Base-by-base conservation (phyloP, 2,888 invertebrate genomes). In the Formica aserva region DNA sequence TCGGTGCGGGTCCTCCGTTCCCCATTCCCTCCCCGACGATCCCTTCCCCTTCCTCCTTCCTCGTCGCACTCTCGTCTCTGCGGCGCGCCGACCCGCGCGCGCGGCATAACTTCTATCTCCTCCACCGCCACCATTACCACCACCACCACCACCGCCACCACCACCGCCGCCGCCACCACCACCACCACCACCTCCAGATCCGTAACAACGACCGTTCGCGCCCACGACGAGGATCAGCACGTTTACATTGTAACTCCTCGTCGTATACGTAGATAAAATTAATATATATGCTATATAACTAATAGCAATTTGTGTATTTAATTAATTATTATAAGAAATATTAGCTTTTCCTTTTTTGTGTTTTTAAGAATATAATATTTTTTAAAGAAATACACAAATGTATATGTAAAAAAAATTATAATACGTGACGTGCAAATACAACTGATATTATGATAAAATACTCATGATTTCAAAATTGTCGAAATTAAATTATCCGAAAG, bases 1-100 rank as follows among this genome's bases (percentile, higher is more conserved):
- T 88, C 86, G 88, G 86, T 89, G 86, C 89, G 87, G 89, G 90
- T 89, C 87, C 85, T 84, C 89, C 78, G 82, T 80, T 83, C 85
- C 89, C 80, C 87, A 84, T 76, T 82, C 85, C 86, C 86, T 83
- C 85, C 67, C 82, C 83, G 77, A 57, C 80, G 67, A 81, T 65
- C 85, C 72, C 77, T n/a, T 29, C 57, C 80, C 78, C 52, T 74
- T 69, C 38, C 77, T 45, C 62, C 62, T 38, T 76, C 82, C 67
- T 77, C 75, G 60, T 85, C 80, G 72, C 81, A 65, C 75, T 83
- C 83, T 52, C 76, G 75, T 75, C 65, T 72, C 55, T 69, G 38
- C 69, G 65, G 60, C 66, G 60, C 60, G 69, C 67, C 67, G 57
- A 81, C 8, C 62, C 38, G 63, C 67, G 83, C 74, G 52, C 84